A percentile compares a stretch with the other conserved stretches of the same genome.
Conservation (phyloP, 2,113 vertebrate genomes). For the Nothoprocta perdicaria region DNA sequence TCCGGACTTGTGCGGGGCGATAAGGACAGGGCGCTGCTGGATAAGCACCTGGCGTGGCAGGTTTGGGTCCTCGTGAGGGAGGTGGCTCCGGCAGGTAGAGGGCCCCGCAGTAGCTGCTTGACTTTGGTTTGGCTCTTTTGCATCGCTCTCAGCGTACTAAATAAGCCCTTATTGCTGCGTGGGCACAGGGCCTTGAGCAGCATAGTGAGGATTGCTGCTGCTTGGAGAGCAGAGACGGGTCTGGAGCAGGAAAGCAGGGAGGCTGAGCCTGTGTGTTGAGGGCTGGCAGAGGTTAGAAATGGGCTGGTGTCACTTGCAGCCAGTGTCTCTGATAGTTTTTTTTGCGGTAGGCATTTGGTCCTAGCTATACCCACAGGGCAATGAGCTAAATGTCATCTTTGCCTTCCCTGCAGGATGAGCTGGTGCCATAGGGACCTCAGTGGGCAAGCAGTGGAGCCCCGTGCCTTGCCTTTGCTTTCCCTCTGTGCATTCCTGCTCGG, state of each 20-base stretch:
- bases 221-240: not conserved
- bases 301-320: not conserved
- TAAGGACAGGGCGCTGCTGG: accelerated
- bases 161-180: not conserved
- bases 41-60: not conserved
- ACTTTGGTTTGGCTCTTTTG: not conserved
- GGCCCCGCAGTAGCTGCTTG: not conserved
- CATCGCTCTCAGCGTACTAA: not conserved
- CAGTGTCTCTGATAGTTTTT: not conserved
- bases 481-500: not conserved
- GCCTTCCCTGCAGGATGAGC: accelerated
- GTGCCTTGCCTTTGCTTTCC: not conserved
- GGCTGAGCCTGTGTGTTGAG: not conserved
- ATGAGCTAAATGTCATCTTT: not conserved
- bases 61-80: too few relatives aligned
- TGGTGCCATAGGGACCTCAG: accelerated
- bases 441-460: not conserved
- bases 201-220: not conserved
- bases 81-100: not conserved
- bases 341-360: not conserved
- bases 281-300: not conserved
- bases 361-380: not conserved
- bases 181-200: accelerated
- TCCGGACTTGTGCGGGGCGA: accelerated
- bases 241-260: not conserved